These are phyloP conservation scores for Perca schrenkii DNA, from an alignment of 2,113 vertebrate genomes.

Conservation along the genomic window DNA sequence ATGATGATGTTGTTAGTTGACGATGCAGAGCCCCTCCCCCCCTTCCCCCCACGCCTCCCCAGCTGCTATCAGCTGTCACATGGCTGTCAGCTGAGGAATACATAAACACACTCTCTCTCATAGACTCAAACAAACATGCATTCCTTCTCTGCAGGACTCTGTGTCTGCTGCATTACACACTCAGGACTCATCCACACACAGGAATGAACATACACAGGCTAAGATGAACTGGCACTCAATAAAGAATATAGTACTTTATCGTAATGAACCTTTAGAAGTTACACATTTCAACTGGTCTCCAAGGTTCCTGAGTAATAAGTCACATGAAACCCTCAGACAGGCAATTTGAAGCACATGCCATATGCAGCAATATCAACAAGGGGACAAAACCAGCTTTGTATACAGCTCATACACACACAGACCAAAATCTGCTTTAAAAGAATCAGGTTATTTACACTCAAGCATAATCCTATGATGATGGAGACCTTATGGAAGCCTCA, in stretches of 20 bases:
- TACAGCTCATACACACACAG: neutral
- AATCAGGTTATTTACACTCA: neutral
- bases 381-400: neutral
- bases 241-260: neutral
- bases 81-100: conserved; percentile 71
- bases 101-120: conserved; percentile 25
- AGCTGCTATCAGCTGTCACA: conserved; percentile 75
- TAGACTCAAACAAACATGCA: neutral
- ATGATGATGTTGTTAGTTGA: too few species aligned
- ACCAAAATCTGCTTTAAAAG: neutral
- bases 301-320: neutral
- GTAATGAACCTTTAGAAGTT: neutral
- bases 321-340: neutral
- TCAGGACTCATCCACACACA: neutral
- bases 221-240: neutral
- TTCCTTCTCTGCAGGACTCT: conserved; percentile 3
- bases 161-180: neutral
- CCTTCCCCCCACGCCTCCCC: conserved; percentile 27
- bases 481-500: neutral
- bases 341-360: neutral
- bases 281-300: neutral
- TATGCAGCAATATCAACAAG: neutral
- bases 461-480: neutral
- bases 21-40: too few species aligned
- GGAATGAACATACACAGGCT: neutral